phyloP scores from a whole-genome alignment of 2,113 vertebrate genomes.

The Semnornis frantzii region DNA sequence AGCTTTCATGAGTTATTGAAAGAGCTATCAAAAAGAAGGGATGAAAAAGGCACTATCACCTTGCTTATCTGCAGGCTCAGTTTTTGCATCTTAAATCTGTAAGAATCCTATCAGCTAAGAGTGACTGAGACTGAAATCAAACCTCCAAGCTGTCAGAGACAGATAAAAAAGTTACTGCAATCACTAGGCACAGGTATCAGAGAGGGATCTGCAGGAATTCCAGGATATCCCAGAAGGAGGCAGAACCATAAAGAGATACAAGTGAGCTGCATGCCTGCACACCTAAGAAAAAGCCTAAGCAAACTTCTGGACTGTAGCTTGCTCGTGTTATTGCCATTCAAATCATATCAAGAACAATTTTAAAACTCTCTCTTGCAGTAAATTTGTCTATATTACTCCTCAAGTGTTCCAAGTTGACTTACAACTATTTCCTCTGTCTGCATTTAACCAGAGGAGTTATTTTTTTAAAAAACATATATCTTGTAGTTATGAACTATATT shows the following conservation, averaged over 20 bases:
- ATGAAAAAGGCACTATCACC: neutral
- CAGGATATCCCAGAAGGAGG: neutral
- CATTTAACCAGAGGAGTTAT: neutral
- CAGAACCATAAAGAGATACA: neutral
- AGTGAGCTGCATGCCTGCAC: neutral
- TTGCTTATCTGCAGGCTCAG: constrained; percentile 34
- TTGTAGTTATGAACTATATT: neutral
- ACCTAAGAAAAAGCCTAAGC: neutral
- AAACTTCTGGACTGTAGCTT: neutral
- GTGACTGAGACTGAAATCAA: neutral
- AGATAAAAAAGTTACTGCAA: constrained; percentile 1
- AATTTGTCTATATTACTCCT: neutral
- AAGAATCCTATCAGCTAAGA: neutral
- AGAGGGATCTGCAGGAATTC: neutral
- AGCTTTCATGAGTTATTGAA: neutral
- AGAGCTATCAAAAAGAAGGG: neutral
- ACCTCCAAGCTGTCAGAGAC: constrained; percentile 1
- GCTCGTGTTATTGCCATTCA: neutral
- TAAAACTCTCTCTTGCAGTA: neutral
- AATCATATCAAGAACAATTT: neutral
- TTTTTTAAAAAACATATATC: neutral
- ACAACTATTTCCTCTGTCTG: neutral
- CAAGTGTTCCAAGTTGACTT: neutral
- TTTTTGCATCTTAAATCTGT: neutral
- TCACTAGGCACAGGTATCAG: neutral